Conservation (phyloP, 2,113 vertebrate genomes). For the Xerus inauris region DNA sequence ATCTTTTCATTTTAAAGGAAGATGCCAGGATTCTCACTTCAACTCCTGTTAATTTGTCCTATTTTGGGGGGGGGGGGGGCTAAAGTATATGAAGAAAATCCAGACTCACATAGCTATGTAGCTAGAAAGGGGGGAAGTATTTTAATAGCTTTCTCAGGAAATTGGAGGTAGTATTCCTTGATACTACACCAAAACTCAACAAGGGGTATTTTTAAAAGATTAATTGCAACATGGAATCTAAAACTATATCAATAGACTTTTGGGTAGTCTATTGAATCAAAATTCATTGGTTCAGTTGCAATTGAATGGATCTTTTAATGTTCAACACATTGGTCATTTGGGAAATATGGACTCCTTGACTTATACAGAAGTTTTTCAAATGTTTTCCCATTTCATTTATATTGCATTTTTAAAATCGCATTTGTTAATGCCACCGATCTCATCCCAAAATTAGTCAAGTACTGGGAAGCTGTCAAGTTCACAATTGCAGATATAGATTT, state of each 20-base stretch:
- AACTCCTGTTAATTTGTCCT: background rate
- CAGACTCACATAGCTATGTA: background rate
- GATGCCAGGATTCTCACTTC: background rate
- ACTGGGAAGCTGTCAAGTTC: background rate
- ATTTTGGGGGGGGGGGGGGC: too few species aligned
- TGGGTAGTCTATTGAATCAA: background rate
- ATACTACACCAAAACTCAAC: constrained; percentile 56
- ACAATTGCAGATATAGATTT: background rate
- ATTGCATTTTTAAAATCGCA: background rate
- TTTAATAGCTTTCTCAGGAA: background rate
- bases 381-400: constrained; percentile 16
- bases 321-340: background rate
- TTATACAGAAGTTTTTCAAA: background rate
- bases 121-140: background rate
- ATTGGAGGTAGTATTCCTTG: background rate
- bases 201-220: background rate
- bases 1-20: background rate
- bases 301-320: background rate
- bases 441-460: background rate
- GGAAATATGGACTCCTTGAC: background rate
- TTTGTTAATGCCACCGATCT: constrained; percentile 4
- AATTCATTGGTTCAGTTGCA: background rate
- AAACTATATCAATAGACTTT: background rate
- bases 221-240: background rate
- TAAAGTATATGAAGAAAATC: constrained; percentile 13